Evolutionary conservation across 2,113 vertebrate genomes (phyloP).

Genomic region (Glaucomys volans): DNA sequence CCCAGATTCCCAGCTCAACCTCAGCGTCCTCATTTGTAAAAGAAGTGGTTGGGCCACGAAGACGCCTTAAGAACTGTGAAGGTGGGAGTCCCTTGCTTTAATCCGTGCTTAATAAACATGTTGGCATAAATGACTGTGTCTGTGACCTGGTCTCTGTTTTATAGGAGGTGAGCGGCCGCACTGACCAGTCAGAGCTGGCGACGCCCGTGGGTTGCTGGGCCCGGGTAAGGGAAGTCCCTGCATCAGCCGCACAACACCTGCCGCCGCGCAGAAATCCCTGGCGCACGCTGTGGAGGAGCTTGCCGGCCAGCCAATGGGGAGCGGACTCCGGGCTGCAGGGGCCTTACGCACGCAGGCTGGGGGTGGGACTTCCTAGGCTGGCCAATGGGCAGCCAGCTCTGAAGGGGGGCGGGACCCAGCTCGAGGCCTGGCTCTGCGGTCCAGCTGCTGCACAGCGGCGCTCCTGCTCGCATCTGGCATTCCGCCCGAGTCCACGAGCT

Average conservation of each 20-base stretch:
- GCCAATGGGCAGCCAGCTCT: not conserved
- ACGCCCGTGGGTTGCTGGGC: accelerated
- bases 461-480: accelerated
- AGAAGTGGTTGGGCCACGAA: not conserved
- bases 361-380: not conserved
- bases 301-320: not conserved
- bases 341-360: accelerated
- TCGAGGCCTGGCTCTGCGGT: not conserved
- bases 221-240: accelerated
- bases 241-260: not conserved
- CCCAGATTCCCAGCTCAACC: not conserved
- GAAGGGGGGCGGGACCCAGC: not conserved
- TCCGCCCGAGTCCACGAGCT: no score
- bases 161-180: accelerated
- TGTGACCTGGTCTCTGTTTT: not conserved
- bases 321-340: accelerated
- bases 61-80: not conserved
- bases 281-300: not conserved
- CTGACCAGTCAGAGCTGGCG: accelerated
- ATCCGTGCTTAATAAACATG: conserved; percentile 58
- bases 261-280: accelerated
- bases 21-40: not conserved
- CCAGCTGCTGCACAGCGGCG: accelerated
- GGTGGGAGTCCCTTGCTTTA: no score
- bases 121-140: not conserved